Evolutionary conservation across 2,797 vertebrate genomes (phyloP), one percentile per base, ranked within the genome.

Genomic region (Micromesistius poutassou): DNA sequence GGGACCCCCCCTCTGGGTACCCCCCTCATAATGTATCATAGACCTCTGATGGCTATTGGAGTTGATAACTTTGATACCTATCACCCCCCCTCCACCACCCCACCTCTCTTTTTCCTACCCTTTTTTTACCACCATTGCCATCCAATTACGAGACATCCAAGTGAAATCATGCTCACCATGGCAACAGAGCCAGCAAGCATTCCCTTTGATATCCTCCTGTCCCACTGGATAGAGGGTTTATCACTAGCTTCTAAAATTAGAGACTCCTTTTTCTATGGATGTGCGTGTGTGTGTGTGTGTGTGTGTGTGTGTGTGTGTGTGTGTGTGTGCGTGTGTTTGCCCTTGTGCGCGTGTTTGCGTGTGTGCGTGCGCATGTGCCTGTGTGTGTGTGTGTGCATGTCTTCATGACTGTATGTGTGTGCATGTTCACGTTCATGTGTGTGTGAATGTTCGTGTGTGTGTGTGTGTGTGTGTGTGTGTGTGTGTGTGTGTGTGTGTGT

Each of bases 231-330:
- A 86, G 84, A 79, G 81, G 82, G 87, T 90, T 89, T 88, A 90
- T 91, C 88, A 89, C 83, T 76, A 86, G 28, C 2, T 71, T 88
- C 92, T 93, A 94, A 93, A 93, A 91, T 93, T 93, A 93, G 91
- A 83, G 66, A 75, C 62, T 77, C 74, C 70, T 76, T 74, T 46
- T 33, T 80, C 4, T n/a, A 6, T 55, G 50, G 22, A 19, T n/a
- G 50, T 55, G 50, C 6, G 7, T n/a, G 50, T 19, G 46, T 19
- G 14, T 50, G 42, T 19, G 42, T 50, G 42, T 16, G 42, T 50
- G 46, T 22, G 19, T 22, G 46, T 50, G 46, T 50, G 46, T 22
- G 46, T 50, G 46, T 5, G 5, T 50, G 46, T 12, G 13, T 42
- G 40, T 14, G 40, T 13, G 10, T 14, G 13, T 13, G 10, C 4